These are phyloP conservation scores for Philotrypesis tridentata DNA, from an alignment of 1,140 invertebrate genomes.

Conservation along the genomic window DNA sequence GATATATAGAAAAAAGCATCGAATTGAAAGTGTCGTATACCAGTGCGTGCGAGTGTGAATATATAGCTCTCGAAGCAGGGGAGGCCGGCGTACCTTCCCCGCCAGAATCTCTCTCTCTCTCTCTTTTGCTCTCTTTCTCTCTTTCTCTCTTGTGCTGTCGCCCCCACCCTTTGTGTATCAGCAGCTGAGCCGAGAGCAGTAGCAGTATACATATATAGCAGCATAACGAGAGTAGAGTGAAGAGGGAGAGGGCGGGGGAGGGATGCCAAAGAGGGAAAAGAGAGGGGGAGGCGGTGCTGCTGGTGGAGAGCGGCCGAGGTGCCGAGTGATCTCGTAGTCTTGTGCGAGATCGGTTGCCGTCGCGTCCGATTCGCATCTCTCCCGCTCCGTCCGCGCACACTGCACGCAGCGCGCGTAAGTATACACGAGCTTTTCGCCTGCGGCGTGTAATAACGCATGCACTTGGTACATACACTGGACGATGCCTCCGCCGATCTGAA, in stretches of 20 bases:
- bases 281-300: not conserved
- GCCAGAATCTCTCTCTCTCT: too few species aligned
- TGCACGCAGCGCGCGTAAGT: too few species aligned
- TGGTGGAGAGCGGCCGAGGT: not conserved
- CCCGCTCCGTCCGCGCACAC: not conserved
- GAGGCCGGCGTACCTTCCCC: not conserved
- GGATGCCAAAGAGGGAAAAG: not conserved
- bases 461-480: not conserved
- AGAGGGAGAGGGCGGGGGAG: not conserved
- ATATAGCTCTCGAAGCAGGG: too few species aligned
- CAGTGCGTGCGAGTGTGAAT: too few species aligned
- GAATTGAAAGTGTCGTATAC: too few species aligned
- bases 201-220: too few species aligned
- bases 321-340: slow-evolving; percentile 30
- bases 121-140: too few species aligned
- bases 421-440: not conserved
- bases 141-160: too few species aligned
- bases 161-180: not conserved
- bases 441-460: too few species aligned
- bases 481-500: not conserved
- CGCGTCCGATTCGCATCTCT: not conserved
- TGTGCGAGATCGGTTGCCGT: slow-evolving; percentile 25
- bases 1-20: too few species aligned
- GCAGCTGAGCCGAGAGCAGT: not conserved
- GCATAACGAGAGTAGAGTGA: not conserved